phyloP scores from a whole-genome alignment of 2,797 vertebrate genomes.

The Syngnathus acus region DNA sequence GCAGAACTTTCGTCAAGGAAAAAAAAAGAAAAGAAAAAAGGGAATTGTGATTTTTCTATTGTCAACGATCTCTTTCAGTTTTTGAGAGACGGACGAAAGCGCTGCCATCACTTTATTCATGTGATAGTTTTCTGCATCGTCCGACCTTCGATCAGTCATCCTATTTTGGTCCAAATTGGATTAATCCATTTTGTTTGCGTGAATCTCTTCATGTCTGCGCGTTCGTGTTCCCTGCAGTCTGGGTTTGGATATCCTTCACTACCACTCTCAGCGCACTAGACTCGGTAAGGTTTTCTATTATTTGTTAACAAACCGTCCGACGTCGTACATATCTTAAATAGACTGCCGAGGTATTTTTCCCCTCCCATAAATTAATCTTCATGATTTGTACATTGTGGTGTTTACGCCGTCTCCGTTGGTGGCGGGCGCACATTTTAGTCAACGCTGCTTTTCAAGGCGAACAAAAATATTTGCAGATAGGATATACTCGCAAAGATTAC shows the following conservation, averaged over 20 bases:
- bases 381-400: not conserved
- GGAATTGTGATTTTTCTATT: slow-evolving; percentile 7
- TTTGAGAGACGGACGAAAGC: slow-evolving; percentile 4
- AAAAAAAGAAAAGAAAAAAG: not conserved
- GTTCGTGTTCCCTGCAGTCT: not conserved
- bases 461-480: not conserved
- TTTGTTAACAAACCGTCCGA: not conserved
- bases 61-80: not conserved
- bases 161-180: not conserved
- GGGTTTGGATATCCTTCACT: slow-evolving; percentile 8
- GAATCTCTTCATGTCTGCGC: not conserved
- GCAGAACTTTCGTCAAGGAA: slow-evolving; percentile 48
- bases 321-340: too few species aligned
- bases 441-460: not conserved
- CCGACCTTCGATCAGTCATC: not conserved
- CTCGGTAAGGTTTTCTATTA: slow-evolving; percentile 4
- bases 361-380: not conserved
- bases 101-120: not conserved
- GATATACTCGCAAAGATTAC: not conserved
- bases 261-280: slow-evolving; percentile 2
- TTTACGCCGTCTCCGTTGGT: not conserved
- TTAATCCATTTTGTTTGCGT: not conserved
- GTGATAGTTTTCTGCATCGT: not conserved
- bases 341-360: not conserved
- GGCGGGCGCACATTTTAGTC: not conserved